phyloP scores from a whole-genome alignment of 2,113 vertebrate species.

The Gasterosteus nipponicus region DNA sequence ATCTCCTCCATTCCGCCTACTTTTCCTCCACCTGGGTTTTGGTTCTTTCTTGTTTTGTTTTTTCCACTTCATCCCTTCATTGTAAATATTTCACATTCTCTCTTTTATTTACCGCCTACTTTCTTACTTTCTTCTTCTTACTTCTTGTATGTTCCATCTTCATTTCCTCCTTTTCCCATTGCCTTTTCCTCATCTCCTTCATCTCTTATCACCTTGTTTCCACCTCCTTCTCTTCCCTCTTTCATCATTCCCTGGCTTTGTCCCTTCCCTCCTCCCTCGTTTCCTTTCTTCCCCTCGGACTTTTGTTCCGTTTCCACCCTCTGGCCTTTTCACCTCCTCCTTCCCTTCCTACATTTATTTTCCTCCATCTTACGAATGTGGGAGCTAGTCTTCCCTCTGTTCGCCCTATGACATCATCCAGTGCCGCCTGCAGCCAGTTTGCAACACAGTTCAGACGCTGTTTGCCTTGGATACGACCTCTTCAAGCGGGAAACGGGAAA shows the following conservation, averaged over 20 bases:
- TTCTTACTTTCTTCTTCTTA: background rate
- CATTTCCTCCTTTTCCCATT: background rate
- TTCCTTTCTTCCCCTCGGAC: conserved; percentile 59
- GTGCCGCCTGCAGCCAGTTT: conserved; percentile 88
- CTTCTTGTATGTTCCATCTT: background rate
- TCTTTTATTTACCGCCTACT: background rate
- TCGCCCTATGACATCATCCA: conserved; percentile 94
- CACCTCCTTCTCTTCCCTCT: background rate
- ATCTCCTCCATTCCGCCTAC: background rate
- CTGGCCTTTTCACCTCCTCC: conserved; percentile 60
- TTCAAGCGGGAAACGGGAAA: conserved; percentile 66
- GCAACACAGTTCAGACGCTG: conserved; percentile 87
- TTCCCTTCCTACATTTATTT: conserved; percentile 52
- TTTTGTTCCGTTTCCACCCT: conserved; percentile 54
- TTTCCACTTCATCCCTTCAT: background rate
- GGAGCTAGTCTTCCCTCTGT: conserved; percentile 91
- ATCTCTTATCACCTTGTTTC: background rate
- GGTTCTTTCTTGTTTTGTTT: background rate
- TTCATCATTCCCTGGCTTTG: background rate
- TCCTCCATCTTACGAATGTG: conserved; percentile 69
- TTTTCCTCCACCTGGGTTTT: background rate
- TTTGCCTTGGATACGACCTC: conserved; percentile 77
- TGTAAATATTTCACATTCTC: background rate
- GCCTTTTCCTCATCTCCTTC: background rate
- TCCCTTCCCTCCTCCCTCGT: background rate